A percentile compares a stretch with the other conserved stretches of the same genome.
Evolutionary conservation across 2,797 vertebrate species (phyloP).

Genomic region (Falco naumanni): DNA sequence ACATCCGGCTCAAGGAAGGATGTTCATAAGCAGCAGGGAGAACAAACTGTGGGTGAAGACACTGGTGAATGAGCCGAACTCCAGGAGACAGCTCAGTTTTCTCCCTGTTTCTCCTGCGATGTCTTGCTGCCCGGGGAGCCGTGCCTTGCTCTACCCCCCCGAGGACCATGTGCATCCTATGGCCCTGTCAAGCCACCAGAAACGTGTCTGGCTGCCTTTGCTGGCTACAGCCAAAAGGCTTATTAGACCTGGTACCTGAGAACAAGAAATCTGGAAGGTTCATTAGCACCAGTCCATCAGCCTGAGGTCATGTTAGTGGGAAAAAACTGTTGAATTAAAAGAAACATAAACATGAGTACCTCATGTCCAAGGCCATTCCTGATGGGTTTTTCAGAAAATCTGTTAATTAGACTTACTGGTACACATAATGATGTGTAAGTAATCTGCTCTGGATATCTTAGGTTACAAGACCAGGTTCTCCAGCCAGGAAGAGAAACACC

Average conservation of each 20-base stretch:
- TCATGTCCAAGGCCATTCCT: not conserved
- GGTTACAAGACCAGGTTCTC: not conserved
- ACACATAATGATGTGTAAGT: rapidly evolving
- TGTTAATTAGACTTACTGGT: not conserved
- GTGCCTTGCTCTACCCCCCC: not conserved
- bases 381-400: not conserved
- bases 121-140: too few relatives aligned
- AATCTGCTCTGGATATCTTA: not conserved
- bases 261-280: not conserved
- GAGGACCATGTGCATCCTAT: not conserved
- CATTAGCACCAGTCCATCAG: not conserved
- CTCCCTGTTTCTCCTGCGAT: not conserved
- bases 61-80: not conserved
- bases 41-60: not conserved
- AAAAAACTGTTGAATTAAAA: not conserved
- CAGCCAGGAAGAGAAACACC: not conserved
- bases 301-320: not conserved
- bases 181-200: not conserved
- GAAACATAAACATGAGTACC: too few relatives aligned
- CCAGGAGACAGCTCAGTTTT: not conserved
- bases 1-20: not conserved
- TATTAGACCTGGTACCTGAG: not conserved
- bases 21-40: not conserved
- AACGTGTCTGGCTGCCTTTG: not conserved
- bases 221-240: not conserved